phyloP scores from a whole-genome alignment of 2,888 invertebrate species.

The Parapristionchus giblindavisi region DNA sequence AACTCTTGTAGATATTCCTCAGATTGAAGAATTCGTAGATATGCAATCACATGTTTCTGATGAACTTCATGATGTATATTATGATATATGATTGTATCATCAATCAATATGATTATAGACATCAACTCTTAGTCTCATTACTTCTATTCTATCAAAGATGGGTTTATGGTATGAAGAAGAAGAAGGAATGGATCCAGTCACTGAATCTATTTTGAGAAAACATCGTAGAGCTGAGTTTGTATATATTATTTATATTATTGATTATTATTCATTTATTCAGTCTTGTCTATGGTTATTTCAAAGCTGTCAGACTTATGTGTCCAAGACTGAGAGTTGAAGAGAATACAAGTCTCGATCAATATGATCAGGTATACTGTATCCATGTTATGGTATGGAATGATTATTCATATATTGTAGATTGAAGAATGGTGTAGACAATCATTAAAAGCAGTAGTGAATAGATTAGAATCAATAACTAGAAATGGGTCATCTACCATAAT shows the following conservation, averaged over 20 bases:
- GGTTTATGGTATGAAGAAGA: constrained; percentile 16
- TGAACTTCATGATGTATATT: no score
- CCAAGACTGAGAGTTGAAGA: constrained; percentile 11
- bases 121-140: constrained; percentile 5
- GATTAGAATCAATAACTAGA: constrained; percentile 16
- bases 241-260: neutral
- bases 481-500: constrained; percentile 30
- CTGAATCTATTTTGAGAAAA: neutral
- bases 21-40: constrained; percentile 30
- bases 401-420: neutral
- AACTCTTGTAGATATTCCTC: constrained; percentile 25
- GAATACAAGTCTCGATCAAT: constrained; percentile 12
- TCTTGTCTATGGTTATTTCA: constrained; percentile 22
- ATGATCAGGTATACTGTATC: constrained; percentile 5
- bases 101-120: neutral
- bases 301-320: constrained; percentile 13
- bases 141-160: constrained; percentile 28
- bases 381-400: neutral
- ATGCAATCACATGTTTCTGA: constrained; percentile 17
- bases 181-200: constrained; percentile 1
- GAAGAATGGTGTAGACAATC: constrained; percentile 5
- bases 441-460: constrained; percentile 5
- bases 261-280: neutral
- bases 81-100: neutral
- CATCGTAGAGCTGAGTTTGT: constrained; percentile 19